Conservation (phyloP, 35 echinoderm and acorn worm genomes). For the Acanthaster planci region DNA sequence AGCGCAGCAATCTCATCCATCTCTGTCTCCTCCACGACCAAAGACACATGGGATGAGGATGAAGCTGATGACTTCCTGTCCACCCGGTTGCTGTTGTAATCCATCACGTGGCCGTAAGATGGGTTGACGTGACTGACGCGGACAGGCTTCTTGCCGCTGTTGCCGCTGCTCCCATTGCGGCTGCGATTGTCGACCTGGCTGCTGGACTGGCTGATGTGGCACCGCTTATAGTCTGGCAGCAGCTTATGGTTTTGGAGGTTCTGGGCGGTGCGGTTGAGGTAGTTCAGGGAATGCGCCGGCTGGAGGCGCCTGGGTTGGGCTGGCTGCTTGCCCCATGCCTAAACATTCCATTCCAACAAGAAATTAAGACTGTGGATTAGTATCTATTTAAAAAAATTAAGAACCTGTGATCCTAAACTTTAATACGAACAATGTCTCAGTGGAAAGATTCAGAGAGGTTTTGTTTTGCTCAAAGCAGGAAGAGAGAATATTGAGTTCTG, state of each 20-base stretch:
- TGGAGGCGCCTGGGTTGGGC: neutral
- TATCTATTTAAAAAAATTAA: too few relatives aligned
- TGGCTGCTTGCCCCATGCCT: conserved; percentile 6
- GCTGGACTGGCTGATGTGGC: conserved; percentile 33
- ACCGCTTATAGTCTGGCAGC: conserved; percentile 9
- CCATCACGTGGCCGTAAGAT: neutral
- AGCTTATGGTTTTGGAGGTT: conserved; percentile 25
- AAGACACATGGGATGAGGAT: conserved; percentile 6
- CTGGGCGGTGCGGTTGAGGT: conserved; percentile 28
- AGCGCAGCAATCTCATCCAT: conserved; percentile 14
- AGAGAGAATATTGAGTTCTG: too few relatives aligned
- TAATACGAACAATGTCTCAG: too few relatives aligned
- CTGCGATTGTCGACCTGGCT: neutral
- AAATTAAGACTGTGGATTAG: too few relatives aligned
- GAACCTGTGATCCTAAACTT: too few relatives aligned
- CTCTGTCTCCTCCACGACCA: neutral
- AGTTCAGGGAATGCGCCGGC: neutral
- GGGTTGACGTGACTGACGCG: conserved; percentile 11
- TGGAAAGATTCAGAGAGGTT: too few relatives aligned
- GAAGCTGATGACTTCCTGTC: conserved; percentile 4
- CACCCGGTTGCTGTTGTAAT: conserved; percentile 17
- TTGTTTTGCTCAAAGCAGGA: too few relatives aligned
- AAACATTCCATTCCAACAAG: neutral
- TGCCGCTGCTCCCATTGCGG: neutral
- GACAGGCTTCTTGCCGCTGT: neutral